Percentiles rank a stretch among this genome's conserved stretches.
phyloP scores from a whole-genome alignment of 2,113 vertebrate genomes.

The Cettia cetti region DNA sequence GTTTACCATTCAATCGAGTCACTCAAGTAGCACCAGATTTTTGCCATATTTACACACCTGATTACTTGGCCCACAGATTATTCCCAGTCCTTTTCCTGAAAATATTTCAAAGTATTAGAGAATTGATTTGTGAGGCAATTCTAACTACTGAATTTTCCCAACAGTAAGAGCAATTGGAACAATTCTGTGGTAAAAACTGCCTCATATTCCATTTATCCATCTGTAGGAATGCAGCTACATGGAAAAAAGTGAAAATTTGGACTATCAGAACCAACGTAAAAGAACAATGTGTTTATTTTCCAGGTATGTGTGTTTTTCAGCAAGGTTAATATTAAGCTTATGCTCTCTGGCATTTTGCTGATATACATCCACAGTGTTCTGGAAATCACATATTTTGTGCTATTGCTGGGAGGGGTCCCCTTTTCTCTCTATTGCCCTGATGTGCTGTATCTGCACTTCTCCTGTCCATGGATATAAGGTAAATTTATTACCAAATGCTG shows the following conservation, averaged over 20 bases:
- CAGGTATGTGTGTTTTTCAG: not conserved
- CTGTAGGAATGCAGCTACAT: not conserved
- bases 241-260: not conserved
- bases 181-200: not conserved
- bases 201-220: not conserved
- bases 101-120: not conserved
- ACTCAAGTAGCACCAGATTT: not conserved
- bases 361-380: not conserved
- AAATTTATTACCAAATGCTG: not conserved
- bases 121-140: not conserved
- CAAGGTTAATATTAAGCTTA: not conserved
- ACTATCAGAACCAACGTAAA: not conserved
- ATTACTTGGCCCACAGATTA: not conserved
- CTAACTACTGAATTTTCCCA: not conserved
- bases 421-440: fast-evolving
- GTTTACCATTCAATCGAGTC: not conserved
- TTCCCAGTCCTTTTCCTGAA: not conserved
- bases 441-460: not conserved
- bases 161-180: not conserved
- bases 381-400: not conserved
- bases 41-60: not conserved
- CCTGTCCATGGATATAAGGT: not conserved
- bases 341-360: not conserved
- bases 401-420: fast-evolving
- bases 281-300: not conserved